Evolutionary conservation across 2,113 vertebrate species (phyloP).

Genomic region (Phocoena phocoena): DNA sequence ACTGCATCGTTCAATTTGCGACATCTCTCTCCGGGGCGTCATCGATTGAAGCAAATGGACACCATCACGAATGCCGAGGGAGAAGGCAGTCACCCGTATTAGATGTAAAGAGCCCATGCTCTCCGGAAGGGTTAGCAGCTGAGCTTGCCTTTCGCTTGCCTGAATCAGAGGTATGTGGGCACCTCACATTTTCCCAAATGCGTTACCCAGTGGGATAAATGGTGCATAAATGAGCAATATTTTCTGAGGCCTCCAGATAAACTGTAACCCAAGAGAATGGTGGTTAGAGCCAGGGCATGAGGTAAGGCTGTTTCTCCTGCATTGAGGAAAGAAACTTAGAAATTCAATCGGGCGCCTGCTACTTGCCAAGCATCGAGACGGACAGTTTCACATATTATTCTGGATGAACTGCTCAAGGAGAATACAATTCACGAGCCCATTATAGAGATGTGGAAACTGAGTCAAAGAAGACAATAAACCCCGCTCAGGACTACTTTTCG

Average conservation of each 20-base stretch:
- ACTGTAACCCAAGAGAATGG: constrained; percentile 30
- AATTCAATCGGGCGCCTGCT: neutral
- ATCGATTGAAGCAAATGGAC: constrained; percentile 37
- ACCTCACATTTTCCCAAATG: constrained; percentile 47
- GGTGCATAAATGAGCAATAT: constrained; percentile 67
- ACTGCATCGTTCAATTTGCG: constrained; percentile 49
- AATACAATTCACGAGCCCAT: neutral
- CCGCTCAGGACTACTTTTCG: neutral
- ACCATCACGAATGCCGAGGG: constrained; percentile 42
- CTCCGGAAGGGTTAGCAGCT: constrained; percentile 53
- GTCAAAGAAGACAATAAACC: neutral
- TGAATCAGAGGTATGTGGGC: constrained; percentile 29
- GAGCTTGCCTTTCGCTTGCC: constrained; percentile 23
- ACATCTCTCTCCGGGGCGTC: constrained; percentile 54
- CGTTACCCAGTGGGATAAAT: constrained; percentile 35
- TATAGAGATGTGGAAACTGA: neutral
- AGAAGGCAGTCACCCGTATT: constrained; percentile 43
- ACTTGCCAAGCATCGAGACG: neutral
- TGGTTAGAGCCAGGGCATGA: neutral
- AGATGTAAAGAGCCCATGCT: constrained; percentile 56
- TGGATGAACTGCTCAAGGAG: neutral
- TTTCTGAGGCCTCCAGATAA: constrained; percentile 60
- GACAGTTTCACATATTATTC: neutral
- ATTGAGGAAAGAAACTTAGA: neutral
- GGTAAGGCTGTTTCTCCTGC: neutral